Evolutionary conservation across 1,140 invertebrate species (phyloP).

Genomic region (Drosophila nigromelanica): DNA sequence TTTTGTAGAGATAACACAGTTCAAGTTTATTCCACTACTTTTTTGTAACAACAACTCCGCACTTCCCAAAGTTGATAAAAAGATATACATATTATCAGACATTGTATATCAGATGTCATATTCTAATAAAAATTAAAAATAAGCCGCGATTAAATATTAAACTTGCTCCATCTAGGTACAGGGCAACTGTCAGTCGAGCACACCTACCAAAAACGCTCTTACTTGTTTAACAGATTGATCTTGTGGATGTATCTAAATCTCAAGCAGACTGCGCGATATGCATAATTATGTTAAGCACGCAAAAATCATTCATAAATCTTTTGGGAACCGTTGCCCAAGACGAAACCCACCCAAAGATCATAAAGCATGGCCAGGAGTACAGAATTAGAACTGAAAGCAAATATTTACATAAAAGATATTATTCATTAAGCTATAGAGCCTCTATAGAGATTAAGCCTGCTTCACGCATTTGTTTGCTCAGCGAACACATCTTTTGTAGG

Average conservation of each 20-base stretch:
- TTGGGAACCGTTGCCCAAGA: conserved; percentile 22
- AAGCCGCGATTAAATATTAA: too few relatives aligned
- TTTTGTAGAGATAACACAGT: too few relatives aligned
- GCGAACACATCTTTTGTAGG: conserved; percentile 59
- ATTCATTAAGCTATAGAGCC: conserved; percentile 60
- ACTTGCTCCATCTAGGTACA: not conserved
- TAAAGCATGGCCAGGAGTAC: conserved; percentile 1
- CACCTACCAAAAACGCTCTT: not conserved
- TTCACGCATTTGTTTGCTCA: conserved; percentile 58
- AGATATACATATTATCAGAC: too few relatives aligned
- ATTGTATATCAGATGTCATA: too few relatives aligned
- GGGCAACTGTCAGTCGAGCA: not conserved
- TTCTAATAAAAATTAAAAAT: too few relatives aligned
- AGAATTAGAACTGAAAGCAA: conserved; percentile 10
- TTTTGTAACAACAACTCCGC: too few relatives aligned
- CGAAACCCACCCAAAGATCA: conserved; percentile 20
- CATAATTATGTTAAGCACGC: conserved; percentile 71
- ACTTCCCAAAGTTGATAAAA: too few relatives aligned
- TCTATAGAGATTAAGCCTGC: conserved; percentile 46
- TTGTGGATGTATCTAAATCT: conserved; percentile 29
- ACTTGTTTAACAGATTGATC: conserved; percentile 38
- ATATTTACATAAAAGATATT: conserved; percentile 66
- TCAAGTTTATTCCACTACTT: too few relatives aligned
- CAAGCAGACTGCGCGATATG: conserved; percentile 24
- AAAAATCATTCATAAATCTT: conserved; percentile 75